Base-by-base conservation (phyloP, 2,797 vertebrate genomes). In the Otolemur crassicaudatus region DNA sequence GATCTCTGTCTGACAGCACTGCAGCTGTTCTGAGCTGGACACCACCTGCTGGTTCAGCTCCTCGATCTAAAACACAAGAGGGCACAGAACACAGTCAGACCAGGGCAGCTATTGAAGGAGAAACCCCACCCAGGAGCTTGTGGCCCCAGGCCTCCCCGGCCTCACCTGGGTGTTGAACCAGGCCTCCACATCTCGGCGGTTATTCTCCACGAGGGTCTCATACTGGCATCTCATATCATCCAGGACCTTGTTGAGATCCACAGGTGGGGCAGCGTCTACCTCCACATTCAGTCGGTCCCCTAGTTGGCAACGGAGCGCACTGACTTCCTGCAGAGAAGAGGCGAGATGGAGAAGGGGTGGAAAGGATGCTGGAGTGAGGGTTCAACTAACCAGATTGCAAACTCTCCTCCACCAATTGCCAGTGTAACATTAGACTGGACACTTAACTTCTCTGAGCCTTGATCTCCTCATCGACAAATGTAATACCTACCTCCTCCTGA, bases 211-310 rank as follows among this genome's bases (percentile, higher is more conserved):
- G 93, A 98, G 86, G 3, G 96, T 67, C 96, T 98, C 98, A 10
- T 98, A 98, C 81, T 98, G 98, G 58, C 97, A 97, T 40, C 98
- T 94, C 91, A 98, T 98, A 8, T 98, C 98, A 2, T 97, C 97
- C 95, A 98, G 76, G 31, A 98, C 76, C 94, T 95, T 98, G 92
- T 96, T 98, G 86, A 98, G 97, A 60, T 98, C 98, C 87, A 98
- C 96, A 0, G 98, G 97, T 0, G 98, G 98, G 8, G 98, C 98
- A 0, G 98, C 98, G 3, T 98, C 98, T 31, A 98, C 97, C 80
- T 98, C 98, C 92, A 98, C 98, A 3, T 98, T 98, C 89, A 98
- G 95, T 29, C 98, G 96, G 94, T 98, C 98, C 73, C 98, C 98
- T 27, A 98, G 97, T 19, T 98, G 98, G 53, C 91, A 70, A 6